A percentile compares a stretch with the other conserved stretches of the same genome.
Conservation (phyloP, 2,113 vertebrate species). For the Pao palembangensis region DNA sequence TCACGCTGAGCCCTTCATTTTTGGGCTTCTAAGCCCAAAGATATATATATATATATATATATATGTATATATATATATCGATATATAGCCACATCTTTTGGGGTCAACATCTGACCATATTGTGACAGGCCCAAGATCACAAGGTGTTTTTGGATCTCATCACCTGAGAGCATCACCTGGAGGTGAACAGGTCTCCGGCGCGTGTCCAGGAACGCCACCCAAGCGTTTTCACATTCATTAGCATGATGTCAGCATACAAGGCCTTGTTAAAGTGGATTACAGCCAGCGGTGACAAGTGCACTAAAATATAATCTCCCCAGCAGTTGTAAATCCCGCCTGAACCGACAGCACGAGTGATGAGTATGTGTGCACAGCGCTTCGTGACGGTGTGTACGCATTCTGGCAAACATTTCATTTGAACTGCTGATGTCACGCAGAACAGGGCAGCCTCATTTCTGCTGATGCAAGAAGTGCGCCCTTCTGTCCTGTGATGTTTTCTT, state of each 20-base stretch:
- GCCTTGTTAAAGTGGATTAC: slow-evolving; percentile 53
- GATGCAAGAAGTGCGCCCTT: neutral
- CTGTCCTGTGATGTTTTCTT: slow-evolving; percentile 2
- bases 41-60: too few species aligned
- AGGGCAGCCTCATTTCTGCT: neutral
- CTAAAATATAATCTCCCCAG: slow-evolving; percentile 50
- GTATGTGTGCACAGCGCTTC: neutral
- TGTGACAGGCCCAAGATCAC: slow-evolving; percentile 16
- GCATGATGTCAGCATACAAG: slow-evolving; percentile 33
- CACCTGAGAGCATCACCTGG: too few species aligned
- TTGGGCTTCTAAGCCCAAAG: too few species aligned
- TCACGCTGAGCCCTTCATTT: too few species aligned
- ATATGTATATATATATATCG: too few species aligned
- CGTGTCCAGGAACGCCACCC: neutral
- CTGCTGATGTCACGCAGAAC: neutral
- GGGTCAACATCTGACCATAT: slow-evolving; percentile 17
- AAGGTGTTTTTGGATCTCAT: neutral
- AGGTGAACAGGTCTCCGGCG: too few species aligned
- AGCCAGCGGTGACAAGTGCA: slow-evolving; percentile 31
- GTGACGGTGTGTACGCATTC: neutral
- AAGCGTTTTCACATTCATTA: neutral
- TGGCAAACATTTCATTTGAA: neutral
- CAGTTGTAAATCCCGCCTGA: slow-evolving; percentile 44
- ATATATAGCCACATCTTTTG: neutral
- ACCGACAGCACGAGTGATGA: neutral